A percentile compares a stretch with the other conserved stretches of the same genome.
Conservation (phyloP, 2,797 vertebrate species). For the Sebastes taczanowskii region DNA sequence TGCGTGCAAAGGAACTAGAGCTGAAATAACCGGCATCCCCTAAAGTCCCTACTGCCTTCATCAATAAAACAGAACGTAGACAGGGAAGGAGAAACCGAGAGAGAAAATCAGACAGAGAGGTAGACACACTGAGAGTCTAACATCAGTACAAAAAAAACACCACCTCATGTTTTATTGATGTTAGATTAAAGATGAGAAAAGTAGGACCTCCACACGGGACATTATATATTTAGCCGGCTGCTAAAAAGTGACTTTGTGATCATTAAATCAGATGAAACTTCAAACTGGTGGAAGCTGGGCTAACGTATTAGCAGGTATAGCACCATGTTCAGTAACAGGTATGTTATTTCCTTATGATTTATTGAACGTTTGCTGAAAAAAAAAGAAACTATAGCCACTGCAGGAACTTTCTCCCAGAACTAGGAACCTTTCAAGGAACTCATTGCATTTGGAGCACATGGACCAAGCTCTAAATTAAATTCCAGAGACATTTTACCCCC, state of each 20-base stretch:
- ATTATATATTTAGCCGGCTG: background rate
- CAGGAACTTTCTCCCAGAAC: too few relatives aligned
- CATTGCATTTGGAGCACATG: too few relatives aligned
- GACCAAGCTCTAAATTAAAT: too few relatives aligned
- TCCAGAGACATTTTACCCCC: too few relatives aligned
- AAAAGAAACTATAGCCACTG: too few relatives aligned
- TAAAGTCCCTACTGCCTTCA: constrained; percentile 75
- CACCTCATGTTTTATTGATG: constrained; percentile 13
- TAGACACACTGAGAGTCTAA: constrained; percentile 1
- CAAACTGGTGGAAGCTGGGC: fast-evolving
- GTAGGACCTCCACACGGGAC: background rate
- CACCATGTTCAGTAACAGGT: background rate
- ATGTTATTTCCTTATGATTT: background rate
- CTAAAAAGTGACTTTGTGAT: background rate
- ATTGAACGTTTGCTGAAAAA: background rate
- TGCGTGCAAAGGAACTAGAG: constrained; percentile 72
- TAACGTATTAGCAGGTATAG: background rate
- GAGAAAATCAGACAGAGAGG: constrained; percentile 16
- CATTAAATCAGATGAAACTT: background rate
- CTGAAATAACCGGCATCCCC: constrained; percentile 80
- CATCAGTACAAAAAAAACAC: constrained; percentile 2
- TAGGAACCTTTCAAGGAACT: too few relatives aligned
- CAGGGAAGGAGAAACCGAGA: constrained; percentile 32
- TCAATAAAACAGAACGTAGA: constrained; percentile 79
- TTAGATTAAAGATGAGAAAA: background rate